Percentiles rank a stretch among this genome's conserved stretches.
phyloP scores from a whole-genome alignment of 2,888 invertebrate genomes.

The Cryptus armator region DNA sequence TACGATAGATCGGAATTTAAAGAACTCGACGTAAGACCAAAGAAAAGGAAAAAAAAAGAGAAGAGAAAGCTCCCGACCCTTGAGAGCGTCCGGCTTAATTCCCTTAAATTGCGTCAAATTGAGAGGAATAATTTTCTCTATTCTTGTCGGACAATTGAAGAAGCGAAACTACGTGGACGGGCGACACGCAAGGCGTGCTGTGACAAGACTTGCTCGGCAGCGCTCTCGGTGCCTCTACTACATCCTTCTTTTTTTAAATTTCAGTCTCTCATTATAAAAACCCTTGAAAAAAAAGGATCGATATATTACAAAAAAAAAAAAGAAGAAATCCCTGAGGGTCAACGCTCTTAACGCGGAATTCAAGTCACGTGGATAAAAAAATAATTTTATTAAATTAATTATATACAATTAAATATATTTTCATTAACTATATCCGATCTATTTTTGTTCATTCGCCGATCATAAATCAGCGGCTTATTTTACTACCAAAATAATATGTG shows the following conservation, averaged over 20 bases:
- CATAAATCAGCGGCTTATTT: too few species aligned
- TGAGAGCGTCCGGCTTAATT: slow-evolving; percentile 77
- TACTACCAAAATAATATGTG: background rate
- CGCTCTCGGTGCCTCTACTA: slow-evolving; percentile 32
- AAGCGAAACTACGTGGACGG: slow-evolving; percentile 69
- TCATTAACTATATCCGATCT: too few species aligned
- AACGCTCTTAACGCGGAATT: too few species aligned
- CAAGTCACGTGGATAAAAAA: too few species aligned
- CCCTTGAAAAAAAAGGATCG: background rate
- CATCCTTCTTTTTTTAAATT: background rate
- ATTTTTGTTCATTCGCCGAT: too few species aligned
- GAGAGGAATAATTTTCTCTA: slow-evolving; percentile 82
- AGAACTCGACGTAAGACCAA: slow-evolving; percentile 26
- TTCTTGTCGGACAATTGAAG: slow-evolving; percentile 81
- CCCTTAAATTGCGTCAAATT: slow-evolving; percentile 82
- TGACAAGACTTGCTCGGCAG: slow-evolving; percentile 24
- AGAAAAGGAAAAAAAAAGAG: slow-evolving; percentile 38
- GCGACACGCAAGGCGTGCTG: slow-evolving; percentile 54
- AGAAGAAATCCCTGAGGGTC: background rate
- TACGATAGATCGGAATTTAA: slow-evolving; percentile 26
- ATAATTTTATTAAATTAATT: too few species aligned
- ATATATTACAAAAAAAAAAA: background rate
- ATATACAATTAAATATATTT: too few species aligned
- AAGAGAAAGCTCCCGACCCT: slow-evolving; percentile 2
- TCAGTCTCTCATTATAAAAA: background rate